Evolutionary conservation across 2,888 invertebrate species (phyloP).

Genomic region (Thymelicus lineola): DNA sequence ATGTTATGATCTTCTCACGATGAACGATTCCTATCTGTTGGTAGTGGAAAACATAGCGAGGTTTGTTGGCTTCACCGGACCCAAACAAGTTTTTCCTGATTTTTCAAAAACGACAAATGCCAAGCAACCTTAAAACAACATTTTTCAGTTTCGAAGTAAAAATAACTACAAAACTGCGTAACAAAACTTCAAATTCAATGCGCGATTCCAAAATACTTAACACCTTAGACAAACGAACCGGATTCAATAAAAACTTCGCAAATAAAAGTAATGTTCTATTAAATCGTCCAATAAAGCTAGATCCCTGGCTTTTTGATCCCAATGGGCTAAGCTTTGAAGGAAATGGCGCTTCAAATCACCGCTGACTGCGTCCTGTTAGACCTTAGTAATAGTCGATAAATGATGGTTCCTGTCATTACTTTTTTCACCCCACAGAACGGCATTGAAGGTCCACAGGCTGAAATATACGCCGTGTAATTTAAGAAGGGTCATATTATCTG

Average conservation of each 20-base stretch:
- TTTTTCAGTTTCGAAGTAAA: too few relatives aligned
- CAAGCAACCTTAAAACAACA: too few relatives aligned
- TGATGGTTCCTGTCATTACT: slow-evolving; percentile 31
- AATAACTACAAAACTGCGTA: too few relatives aligned
- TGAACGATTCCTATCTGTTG: too few relatives aligned
- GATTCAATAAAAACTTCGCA: slow-evolving; percentile 25
- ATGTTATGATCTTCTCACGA: too few relatives aligned
- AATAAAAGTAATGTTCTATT: slow-evolving; percentile 42
- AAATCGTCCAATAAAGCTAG: slow-evolving; percentile 41
- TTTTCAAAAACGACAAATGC: too few relatives aligned
- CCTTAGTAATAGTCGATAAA: slow-evolving; percentile 33
- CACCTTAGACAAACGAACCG: slow-evolving; percentile 1
- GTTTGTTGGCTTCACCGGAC: too few relatives aligned
- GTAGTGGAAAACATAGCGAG: too few relatives aligned
- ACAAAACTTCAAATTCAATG: not conserved
- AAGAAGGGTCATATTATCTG: slow-evolving; percentile 15
- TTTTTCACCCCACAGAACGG: slow-evolving; percentile 30
- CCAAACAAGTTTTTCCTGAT: too few relatives aligned
- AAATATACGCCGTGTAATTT: slow-evolving; percentile 24
- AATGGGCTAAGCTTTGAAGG: slow-evolving; percentile 30
- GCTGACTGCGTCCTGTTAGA: slow-evolving; percentile 25
- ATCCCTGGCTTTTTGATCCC: slow-evolving; percentile 34
- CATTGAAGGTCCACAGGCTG: slow-evolving; percentile 10
- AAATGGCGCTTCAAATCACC: slow-evolving; percentile 34
- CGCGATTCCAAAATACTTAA: slow-evolving; percentile 2